phyloP scores from a whole-genome alignment of 2,888 invertebrate species.

The Pterobdella sp. region DNA sequence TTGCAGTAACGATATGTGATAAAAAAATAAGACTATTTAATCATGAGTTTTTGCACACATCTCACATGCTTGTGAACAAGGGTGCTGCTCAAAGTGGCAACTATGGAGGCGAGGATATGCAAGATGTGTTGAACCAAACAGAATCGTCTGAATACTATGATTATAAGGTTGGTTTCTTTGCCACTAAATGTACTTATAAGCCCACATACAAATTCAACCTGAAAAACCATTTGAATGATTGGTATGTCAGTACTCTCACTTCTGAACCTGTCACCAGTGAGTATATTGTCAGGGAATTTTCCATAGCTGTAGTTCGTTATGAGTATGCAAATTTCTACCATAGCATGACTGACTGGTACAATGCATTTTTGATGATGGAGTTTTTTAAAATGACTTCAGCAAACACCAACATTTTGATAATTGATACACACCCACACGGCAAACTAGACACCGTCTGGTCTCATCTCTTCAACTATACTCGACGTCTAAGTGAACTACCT shows the following conservation, averaged over 20 bases:
- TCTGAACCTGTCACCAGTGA: not conserved
- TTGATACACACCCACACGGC: constrained; percentile 48
- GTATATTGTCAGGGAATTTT: constrained; percentile 31
- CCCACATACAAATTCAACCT: constrained; percentile 36
- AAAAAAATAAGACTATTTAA: constrained; percentile 30
- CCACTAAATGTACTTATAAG: constrained; percentile 30
- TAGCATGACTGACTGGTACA: constrained; percentile 40
- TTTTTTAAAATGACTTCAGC: constrained; percentile 37
- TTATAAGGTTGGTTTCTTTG: constrained; percentile 36
- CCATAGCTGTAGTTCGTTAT: constrained; percentile 35
- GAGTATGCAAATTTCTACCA: constrained; percentile 38
- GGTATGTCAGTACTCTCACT: constrained; percentile 28
- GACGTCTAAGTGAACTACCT: constrained; percentile 40
- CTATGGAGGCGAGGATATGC: constrained; percentile 37
- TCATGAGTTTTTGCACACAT: constrained; percentile 36
- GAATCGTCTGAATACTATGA: constrained; percentile 38
- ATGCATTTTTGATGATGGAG: constrained; percentile 38
- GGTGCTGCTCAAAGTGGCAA: constrained; percentile 24
- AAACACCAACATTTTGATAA: constrained; percentile 41
- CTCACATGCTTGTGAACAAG: constrained; percentile 34
- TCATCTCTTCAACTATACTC: constrained; percentile 43
- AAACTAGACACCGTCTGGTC: constrained; percentile 44
- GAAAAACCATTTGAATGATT: constrained; percentile 37
- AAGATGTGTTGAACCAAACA: constrained; percentile 37
- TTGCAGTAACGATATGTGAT: constrained; percentile 28